A percentile compares a stretch with the other conserved stretches of the same genome.
Conservation (phyloP, 2,888 invertebrate species). For the Mongoloraphidia duomilia region DNA sequence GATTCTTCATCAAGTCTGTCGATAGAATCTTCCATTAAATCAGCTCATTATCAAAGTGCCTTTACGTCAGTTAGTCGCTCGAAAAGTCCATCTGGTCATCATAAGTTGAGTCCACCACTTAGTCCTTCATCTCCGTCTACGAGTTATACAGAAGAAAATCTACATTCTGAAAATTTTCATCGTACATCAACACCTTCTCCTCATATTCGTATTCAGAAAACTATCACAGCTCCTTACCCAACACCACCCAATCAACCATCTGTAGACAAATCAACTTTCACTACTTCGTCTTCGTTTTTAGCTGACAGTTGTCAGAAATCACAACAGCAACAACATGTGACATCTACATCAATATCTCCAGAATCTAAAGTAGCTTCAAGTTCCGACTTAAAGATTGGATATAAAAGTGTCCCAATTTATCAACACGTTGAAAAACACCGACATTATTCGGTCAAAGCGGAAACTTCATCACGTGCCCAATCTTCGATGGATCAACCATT, state of each 20-base stretch:
- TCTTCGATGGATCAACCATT: constrained; percentile 7
- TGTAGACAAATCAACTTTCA: not conserved
- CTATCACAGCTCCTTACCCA: constrained; percentile 30
- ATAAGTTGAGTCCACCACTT: constrained; percentile 44
- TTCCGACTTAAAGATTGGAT: constrained; percentile 9
- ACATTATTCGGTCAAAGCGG: not conserved
- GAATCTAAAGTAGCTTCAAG: constrained; percentile 22
- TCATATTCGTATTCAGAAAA: constrained; percentile 30
- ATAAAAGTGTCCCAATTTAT: constrained; percentile 11
- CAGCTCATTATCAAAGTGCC: constrained; percentile 1
- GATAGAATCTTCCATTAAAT: constrained; percentile 20
- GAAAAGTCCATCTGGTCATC: constrained; percentile 1
- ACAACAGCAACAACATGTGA: constrained; percentile 35
- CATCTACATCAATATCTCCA: constrained; percentile 38
- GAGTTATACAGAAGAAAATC: constrained; percentile 42
- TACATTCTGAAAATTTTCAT: constrained; percentile 30
- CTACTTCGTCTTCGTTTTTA: no score
- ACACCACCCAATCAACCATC: constrained; percentile 29
- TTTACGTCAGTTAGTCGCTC: constrained; percentile 2
- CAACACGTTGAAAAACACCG: constrained; percentile 8
- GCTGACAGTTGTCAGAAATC: constrained; percentile 18
- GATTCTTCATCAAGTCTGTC: constrained; percentile 26
- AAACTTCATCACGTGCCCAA: not conserved
- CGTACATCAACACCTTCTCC: constrained; percentile 21
- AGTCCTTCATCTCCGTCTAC: constrained; percentile 59